phyloP scores from a whole-genome alignment of 1,140 invertebrate species.

The Platyscapa corneri region DNA sequence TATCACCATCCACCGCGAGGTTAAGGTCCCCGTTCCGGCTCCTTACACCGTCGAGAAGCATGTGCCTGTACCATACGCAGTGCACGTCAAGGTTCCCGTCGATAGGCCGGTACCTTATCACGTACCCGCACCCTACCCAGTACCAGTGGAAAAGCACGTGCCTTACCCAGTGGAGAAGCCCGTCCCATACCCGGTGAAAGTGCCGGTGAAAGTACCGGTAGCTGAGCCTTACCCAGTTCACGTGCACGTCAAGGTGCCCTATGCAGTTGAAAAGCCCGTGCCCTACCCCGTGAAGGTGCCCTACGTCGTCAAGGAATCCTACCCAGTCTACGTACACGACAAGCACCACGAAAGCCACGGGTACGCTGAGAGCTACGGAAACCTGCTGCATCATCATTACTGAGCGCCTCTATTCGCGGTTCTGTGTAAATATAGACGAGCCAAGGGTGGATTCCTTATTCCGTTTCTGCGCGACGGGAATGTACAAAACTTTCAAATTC shows the following conservation, averaged over 20 bases:
- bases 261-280: conserved; percentile 65
- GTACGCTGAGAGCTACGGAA: not conserved
- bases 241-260: conserved; percentile 65
- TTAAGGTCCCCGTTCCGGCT: conserved; percentile 71
- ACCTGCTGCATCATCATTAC: not conserved
- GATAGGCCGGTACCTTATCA: conserved; percentile 76
- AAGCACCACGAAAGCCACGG: conserved; percentile 60
- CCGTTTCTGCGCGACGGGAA: not conserved
- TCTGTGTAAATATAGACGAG: conserved; percentile 34
- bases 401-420: too few relatives aligned
- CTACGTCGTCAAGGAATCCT: conserved; percentile 67
- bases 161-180: conserved; percentile 75
- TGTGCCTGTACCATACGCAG: conserved; percentile 67
- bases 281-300: conserved; percentile 70
- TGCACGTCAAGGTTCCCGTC: conserved; percentile 72
- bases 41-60: conserved; percentile 71
- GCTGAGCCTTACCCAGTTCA: conserved; percentile 67
- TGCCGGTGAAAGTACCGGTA: conserved; percentile 77
- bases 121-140: conserved; percentile 76
- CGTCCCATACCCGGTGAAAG: conserved; percentile 75
- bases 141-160: conserved; percentile 76
- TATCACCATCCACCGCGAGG: conserved; percentile 72
- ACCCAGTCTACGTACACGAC: conserved; percentile 74
- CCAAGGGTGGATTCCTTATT: not conserved
- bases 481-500: not conserved